Base-by-base conservation (phyloP, 2,888 invertebrate species). In the Anthrax anthrax region DNA sequence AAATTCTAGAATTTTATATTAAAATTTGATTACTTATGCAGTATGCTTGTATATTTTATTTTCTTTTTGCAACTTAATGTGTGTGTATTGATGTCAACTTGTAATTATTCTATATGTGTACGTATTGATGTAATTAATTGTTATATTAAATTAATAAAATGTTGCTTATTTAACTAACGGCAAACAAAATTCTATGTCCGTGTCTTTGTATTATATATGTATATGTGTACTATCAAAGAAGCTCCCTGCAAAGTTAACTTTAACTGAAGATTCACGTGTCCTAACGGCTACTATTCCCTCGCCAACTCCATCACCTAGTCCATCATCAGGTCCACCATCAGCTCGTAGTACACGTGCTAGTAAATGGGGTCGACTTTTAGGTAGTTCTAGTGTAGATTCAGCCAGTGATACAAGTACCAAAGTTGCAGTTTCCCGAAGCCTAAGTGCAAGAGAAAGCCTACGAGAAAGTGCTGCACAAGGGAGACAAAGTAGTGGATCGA, bases 281-380 rank as follows among this genome's bases (percentile, higher is more conserved):
- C 54, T 62, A 55, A 64, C 62, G 52, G 61, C 64, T 55, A 60
- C 62, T 52, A 59, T 61, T 58, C 63, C 67, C 55, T 63, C 65
- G 58, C 64, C 65, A 57, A 63, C 65, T 54, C 66, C 67, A 57
- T 67, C 65, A 58, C 67, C 65, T 54, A 67, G 64, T 57, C 67
- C 65, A 55, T 67, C 70, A 56, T 67, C 65, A 52, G 66, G 71
- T 59, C 72, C 72, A 56, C 69, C 69, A 55, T 72, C 72, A 57
- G 73, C 71, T 49, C 70, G 73, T 58, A 65, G 74, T 55, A 75
- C 64, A 56, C 61, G 69, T 67, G 65, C 67, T 58, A 76, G 83
- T 67, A 86, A 86, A 72, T 87, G 87, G 87, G 86, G 87, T 47
- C 77, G 87, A 51, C 73, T 87, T 59, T 72, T 86, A 64, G 84